These are phyloP conservation scores for Spermophilus dauricus DNA, from an alignment of 2,113 vertebrate species.

Conservation along the genomic window DNA sequence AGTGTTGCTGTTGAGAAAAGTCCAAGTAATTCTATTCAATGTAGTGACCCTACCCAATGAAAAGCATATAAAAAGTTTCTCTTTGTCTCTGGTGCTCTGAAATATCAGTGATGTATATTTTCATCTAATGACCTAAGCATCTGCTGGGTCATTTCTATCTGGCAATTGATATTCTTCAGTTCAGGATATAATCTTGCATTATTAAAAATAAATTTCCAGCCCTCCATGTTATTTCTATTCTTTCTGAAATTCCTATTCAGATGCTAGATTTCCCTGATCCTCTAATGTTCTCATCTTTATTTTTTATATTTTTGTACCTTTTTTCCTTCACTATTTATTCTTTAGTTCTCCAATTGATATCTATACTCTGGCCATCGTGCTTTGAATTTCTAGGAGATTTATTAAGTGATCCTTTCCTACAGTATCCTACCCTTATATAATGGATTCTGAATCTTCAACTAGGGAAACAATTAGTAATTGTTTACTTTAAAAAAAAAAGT, in stretches of 20 bases:
- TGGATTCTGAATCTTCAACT: background rate
- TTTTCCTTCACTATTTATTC: background rate
- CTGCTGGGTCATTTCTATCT: background rate
- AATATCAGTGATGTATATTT: background rate
- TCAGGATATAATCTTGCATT: background rate
- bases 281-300: background rate
- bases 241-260: background rate
- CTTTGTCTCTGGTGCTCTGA: background rate
- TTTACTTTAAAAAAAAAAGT: background rate
- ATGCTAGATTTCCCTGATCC: background rate
- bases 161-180: background rate
- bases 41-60: background rate
- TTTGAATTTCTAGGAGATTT: background rate
- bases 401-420: background rate
- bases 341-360: background rate
- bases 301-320: background rate
- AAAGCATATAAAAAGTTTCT: background rate
- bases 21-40: background rate
- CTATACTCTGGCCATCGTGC: background rate
- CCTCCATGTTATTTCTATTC: background rate
- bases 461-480: background rate
- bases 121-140: background rate
- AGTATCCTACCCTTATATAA: background rate
- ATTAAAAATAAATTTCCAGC: background rate
- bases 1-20: background rate